Evolutionary conservation across 2,113 vertebrate genomes (phyloP), one percentile per base, ranked within the genome.

Genomic region (Myotis yumanensis): DNA sequence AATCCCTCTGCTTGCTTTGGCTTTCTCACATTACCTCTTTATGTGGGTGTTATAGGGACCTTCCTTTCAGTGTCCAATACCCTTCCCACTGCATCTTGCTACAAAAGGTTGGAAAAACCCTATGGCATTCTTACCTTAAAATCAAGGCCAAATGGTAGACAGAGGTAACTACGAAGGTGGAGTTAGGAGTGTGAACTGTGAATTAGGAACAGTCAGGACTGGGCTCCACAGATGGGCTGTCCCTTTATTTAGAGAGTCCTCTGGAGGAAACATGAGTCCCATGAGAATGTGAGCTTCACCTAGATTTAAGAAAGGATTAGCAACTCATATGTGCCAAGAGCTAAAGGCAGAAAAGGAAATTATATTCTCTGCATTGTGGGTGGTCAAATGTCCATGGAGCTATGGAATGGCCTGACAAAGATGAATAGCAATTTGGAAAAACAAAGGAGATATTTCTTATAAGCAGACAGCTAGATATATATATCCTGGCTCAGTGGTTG

Each of bases 21-120:
- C 93, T 94, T 94, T 86, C 79, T 90, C 57, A 89, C 69, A 72
- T 93, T 71, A 66, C 91, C 46, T 89, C 94, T 89, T 91, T 93
- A 68, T 83, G 93, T 84, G 91, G 86, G 83, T 87, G 75, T 96
- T 93, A 94, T 17, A 96, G 95, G 86, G 95, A 95, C 89, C 91
- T 96, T 93, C 89, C 83, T 89, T 57, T 89, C 66, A 54, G 82
- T 80, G 89, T 89, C 93, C 89, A 96, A 71, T 83, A 86, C 64
- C 83, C 35, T 86, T 76, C 51, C 89, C 79, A 80, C 76, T 83
- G 57, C 54, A 30, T 83, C 46, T 94, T 95, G 76, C 37, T 92
- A 71, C 79, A 86, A 93, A 97, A 90, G 64, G 62, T 79, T 85
- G 54, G 92, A 84, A 88, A 95, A 75, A 86, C 5, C 51, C 3